phyloP scores from a whole-genome alignment of 2,113 vertebrate species.

The Sorex fumeus region DNA sequence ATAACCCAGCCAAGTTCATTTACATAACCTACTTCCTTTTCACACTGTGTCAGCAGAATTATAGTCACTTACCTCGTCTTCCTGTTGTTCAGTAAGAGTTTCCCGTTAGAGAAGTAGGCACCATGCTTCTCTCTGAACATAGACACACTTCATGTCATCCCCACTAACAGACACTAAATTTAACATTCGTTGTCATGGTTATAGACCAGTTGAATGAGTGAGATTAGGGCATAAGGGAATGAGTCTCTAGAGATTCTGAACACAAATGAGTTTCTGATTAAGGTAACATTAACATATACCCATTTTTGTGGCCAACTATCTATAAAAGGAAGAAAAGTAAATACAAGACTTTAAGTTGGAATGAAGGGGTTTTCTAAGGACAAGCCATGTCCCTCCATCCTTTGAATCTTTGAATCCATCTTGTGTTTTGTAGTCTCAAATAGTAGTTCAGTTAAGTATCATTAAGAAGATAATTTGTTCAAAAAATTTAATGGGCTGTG shows the following conservation, averaged over 20 bases:
- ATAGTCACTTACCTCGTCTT: background rate
- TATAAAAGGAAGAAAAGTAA: background rate
- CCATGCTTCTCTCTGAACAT: background rate
- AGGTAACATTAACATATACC: background rate
- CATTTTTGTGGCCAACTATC: background rate
- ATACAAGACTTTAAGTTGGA: no score
- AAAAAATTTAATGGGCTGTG: background rate
- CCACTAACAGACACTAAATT: background rate
- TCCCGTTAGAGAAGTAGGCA: background rate
- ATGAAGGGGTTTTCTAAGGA: background rate
- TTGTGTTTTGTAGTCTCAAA: background rate
- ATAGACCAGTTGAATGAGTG: background rate
- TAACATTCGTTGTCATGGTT: background rate
- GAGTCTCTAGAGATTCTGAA: background rate
- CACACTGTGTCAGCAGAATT: background rate
- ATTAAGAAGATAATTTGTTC: background rate
- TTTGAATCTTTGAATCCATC: background rate
- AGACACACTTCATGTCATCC: background rate
- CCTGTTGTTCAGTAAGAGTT: background rate
- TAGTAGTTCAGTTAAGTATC: slow-evolving; percentile 11
- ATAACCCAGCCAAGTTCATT: background rate
- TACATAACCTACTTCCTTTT: background rate
- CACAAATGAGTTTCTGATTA: background rate
- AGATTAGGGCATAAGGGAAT: background rate
- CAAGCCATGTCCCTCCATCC: no score